phyloP scores from a whole-genome alignment of 2,113 vertebrate genomes.

The Cervus canadensis region DNA sequence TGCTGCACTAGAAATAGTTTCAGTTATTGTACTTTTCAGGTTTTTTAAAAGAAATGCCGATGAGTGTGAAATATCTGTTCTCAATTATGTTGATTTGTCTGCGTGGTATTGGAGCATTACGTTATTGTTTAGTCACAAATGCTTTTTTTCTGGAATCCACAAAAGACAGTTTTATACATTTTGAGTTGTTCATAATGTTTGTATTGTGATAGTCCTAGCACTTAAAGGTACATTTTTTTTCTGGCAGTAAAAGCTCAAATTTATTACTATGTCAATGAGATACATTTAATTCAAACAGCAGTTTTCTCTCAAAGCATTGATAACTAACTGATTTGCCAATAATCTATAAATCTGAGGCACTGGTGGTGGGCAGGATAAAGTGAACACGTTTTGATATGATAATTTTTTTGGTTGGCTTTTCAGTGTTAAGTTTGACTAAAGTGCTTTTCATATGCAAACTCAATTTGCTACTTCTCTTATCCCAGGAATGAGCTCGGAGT shows the following conservation, averaged over 20 bases:
- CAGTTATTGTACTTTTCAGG: conserved; percentile 57
- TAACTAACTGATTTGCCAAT: conserved; percentile 50
- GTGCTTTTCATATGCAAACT: conserved; percentile 18
- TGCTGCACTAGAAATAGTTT: conserved; percentile 68
- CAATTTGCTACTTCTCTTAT: not conserved
- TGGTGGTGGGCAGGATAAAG: conserved; percentile 23
- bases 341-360: conserved; percentile 46
- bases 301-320: conserved; percentile 55
- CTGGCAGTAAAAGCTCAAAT: conserved; percentile 1
- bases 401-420: conserved; percentile 48
- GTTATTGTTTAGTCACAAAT: conserved; percentile 44
- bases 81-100: conserved; percentile 70
- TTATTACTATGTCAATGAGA: conserved; percentile 56
- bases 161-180: conserved; percentile 49
- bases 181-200: conserved; percentile 67
- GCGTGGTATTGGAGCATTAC: conserved; percentile 45
- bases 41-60: conserved; percentile 55
- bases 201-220: conserved; percentile 63
- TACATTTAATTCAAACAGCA: conserved; percentile 56
- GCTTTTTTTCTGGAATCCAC: conserved; percentile 26
- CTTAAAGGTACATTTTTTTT: conserved; percentile 17
- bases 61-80: conserved; percentile 52
- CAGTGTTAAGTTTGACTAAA: conserved; percentile 44
- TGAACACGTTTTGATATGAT: not conserved
- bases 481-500: conserved; percentile 44